Percentiles rank a stretch among this genome's conserved stretches.
phyloP scores from a whole-genome alignment of 30 jellyfish, hydroid and myxozoan species.

The Catostylus mosaicus region DNA sequence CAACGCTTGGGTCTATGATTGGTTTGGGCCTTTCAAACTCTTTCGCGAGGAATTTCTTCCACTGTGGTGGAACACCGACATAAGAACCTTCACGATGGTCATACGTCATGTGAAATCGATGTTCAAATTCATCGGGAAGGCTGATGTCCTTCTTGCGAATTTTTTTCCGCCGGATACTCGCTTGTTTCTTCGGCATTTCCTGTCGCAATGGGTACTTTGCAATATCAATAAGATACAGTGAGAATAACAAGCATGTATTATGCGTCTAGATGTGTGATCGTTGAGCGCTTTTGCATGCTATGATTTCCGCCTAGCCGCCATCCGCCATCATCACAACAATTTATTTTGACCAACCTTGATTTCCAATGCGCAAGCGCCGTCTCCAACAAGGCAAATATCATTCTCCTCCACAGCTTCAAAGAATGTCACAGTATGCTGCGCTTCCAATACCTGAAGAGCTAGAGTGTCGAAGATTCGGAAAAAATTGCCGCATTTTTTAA shows the following conservation, averaged over 20 bases:
- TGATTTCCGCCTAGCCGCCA: slow-evolving; percentile 61
- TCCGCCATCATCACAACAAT: slow-evolving; percentile 50
- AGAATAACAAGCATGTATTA: background rate
- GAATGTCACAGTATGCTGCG: too few relatives aligned
- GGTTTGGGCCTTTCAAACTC: slow-evolving; percentile 97
- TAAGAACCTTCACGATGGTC: slow-evolving; percentile 92
- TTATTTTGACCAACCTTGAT: slow-evolving; percentile 47
- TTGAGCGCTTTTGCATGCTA: background rate
- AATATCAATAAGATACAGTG: background rate
- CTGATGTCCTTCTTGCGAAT: slow-evolving; percentile 91
- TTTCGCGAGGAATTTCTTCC: slow-evolving; percentile 92
- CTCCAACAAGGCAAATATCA: slow-evolving; percentile 14
- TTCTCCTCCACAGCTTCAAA: slow-evolving; percentile 33
- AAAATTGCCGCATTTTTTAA: too few relatives aligned
- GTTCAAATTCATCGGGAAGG: slow-evolving; percentile 81
- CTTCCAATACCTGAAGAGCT: too few relatives aligned
- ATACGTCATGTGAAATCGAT: slow-evolving; percentile 94
- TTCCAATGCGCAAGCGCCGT: slow-evolving; percentile 57
- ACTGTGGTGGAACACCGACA: slow-evolving; percentile 96
- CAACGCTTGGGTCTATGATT: slow-evolving; percentile 86
- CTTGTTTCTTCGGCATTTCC: slow-evolving; percentile 68
- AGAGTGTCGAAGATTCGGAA: too few relatives aligned
- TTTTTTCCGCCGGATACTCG: slow-evolving; percentile 66
- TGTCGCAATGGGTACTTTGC: background rate
- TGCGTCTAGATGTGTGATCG: background rate